A percentile compares a stretch with the other conserved stretches of the same genome.
Evolutionary conservation across 2,797 vertebrate species (phyloP).

Genomic region (Neopelma chrysocephalum): DNA sequence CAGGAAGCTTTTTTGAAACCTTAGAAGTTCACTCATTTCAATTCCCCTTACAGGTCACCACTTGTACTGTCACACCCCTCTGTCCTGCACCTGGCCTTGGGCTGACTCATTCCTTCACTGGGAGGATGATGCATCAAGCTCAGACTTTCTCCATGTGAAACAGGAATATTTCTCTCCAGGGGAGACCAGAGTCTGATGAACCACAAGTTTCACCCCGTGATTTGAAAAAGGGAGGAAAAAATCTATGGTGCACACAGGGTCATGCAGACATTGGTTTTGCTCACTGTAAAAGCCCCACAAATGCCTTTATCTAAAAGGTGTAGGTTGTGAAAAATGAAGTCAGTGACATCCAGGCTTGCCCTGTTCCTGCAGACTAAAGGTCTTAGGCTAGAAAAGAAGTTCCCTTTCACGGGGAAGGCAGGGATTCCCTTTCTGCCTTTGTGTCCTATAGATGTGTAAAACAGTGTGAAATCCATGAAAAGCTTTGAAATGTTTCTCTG

Average conservation of each 20-base stretch:
- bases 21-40: conserved; percentile 55
- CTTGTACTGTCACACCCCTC: conserved; percentile 54
- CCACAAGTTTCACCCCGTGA: fast-evolving
- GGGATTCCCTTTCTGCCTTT: conserved; percentile 4
- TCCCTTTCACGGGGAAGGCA: background rate
- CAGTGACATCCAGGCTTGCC: background rate
- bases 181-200: background rate
- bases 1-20: conserved; percentile 36
- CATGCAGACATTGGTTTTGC: background rate
- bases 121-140: conserved; percentile 4
- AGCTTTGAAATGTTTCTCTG: background rate
- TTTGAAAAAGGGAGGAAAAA: background rate
- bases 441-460: background rate
- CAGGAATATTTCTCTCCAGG: background rate
- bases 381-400: background rate
- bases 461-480: background rate
- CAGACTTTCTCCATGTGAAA: background rate
- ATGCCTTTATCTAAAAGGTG: background rate
- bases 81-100: conserved; percentile 54
- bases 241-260: background rate
- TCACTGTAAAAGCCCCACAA: background rate
- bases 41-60: conserved; percentile 40
- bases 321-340: background rate
- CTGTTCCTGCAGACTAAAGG: background rate
- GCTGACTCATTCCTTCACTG: conserved; percentile 46